These are phyloP conservation scores for Rhombomys opimus DNA, from an alignment of 2,113 vertebrate genomes.

Conservation along the genomic window DNA sequence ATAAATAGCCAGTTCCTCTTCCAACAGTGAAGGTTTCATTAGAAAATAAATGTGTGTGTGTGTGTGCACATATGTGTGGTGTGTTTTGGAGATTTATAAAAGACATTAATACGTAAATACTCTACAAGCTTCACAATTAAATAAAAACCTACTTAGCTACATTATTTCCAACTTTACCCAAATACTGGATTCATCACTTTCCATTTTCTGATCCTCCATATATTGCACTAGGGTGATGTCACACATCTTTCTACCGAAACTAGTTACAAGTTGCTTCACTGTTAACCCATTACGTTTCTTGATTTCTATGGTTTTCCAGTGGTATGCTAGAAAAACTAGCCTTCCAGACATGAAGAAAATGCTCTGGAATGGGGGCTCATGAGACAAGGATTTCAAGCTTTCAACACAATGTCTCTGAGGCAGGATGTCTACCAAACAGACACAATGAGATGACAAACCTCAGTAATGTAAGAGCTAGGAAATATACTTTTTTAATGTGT, in stretches of 20 bases:
- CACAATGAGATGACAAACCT: background rate
- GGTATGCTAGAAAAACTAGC: background rate
- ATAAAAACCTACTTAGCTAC: background rate
- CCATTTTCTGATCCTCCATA: background rate
- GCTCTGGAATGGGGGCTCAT: background rate
- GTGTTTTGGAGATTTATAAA: background rate
- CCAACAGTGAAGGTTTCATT: background rate
- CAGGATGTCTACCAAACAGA: background rate
- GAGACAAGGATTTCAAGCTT: background rate
- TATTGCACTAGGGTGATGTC: background rate
- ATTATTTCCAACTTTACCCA: background rate
- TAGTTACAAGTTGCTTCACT: background rate
- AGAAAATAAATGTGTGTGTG: constrained; percentile 9
- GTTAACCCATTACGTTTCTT: background rate
- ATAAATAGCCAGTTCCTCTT: constrained; percentile 47
- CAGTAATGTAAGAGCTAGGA: background rate
- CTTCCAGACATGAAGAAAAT: background rate
- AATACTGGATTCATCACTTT: background rate
- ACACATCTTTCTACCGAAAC: background rate
- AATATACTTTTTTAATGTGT: background rate
- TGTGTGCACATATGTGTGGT: too few species aligned
- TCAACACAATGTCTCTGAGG: background rate
- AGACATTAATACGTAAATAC: background rate
- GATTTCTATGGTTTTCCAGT: background rate
- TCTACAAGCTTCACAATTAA: background rate